A percentile compares a stretch with the other conserved stretches of the same genome.
These are phyloP conservation scores for Paratilapia polleni DNA, from an alignment of 2,113 vertebrate genomes.

Conservation along the genomic window DNA sequence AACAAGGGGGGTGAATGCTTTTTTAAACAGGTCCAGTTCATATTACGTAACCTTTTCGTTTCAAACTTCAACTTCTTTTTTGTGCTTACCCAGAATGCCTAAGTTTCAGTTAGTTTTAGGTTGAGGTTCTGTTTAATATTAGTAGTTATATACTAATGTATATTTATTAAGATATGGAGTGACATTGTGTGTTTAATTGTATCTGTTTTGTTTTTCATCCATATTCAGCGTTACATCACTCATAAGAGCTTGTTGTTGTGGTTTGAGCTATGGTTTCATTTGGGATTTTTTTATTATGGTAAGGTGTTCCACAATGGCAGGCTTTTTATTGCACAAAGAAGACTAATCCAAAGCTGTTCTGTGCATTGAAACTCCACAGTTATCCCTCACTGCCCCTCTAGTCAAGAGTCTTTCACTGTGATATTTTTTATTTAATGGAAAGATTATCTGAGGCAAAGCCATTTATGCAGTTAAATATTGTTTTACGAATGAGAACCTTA, in stretches of 20 bases:
- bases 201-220: no score
- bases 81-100: not conserved
- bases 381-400: not conserved
- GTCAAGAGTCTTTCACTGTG: not conserved
- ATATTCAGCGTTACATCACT: not conserved
- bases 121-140: not conserved
- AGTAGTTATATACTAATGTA: not conserved
- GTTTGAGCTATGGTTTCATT: not conserved
- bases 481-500: conserved; percentile 12
- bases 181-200: not conserved
- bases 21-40: no score
- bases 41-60: not conserved
- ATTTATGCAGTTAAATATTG: not conserved
- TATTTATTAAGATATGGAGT: not conserved
- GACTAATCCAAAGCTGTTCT: not conserved
- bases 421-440: conserved; percentile 4
- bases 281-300: not conserved
- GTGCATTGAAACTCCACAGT: not conserved
- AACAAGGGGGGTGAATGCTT: not conserved
- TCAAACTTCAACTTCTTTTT: not conserved
- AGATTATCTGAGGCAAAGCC: not conserved
- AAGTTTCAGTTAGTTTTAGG: not conserved
- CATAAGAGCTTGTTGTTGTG: not conserved
- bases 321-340: not conserved
- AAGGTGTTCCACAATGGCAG: not conserved